Evolutionary conservation across 2,797 vertebrate genomes (phyloP).

Genomic region (Molothrus ater): DNA sequence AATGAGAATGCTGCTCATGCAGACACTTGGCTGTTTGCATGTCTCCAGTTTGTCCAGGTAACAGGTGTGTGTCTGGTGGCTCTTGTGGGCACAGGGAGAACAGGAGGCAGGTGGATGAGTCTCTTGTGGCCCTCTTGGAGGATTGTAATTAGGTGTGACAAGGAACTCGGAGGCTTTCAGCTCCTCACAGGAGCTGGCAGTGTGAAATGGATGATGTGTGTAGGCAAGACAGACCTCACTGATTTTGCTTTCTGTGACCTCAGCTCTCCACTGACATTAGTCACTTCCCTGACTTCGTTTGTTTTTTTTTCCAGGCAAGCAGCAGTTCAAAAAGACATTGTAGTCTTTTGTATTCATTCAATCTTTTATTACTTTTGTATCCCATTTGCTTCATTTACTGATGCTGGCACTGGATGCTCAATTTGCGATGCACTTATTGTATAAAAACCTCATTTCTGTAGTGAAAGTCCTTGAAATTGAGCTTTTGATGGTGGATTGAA

Average conservation of each 20-base stretch:
- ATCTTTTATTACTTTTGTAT: background rate
- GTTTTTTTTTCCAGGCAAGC: background rate
- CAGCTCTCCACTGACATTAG: background rate
- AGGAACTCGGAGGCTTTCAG: background rate
- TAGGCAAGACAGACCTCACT: background rate
- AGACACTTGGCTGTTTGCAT: background rate
- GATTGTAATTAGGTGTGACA: fast-evolving
- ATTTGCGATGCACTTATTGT: background rate
- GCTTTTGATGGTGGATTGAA: conserved; percentile 13
- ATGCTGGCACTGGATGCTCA: background rate
- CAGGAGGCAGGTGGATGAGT: background rate
- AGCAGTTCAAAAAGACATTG: background rate
- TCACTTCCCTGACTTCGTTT: background rate
- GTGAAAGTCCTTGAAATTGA: background rate
- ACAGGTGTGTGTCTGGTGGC: background rate
- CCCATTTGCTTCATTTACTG: background rate
- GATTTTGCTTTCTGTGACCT: background rate
- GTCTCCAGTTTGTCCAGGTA: background rate
- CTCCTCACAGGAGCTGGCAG: background rate
- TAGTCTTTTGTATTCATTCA: background rate
- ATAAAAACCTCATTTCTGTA: background rate
- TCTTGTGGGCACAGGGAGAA: background rate
- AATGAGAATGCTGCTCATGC: background rate
- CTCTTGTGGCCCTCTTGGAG: background rate
- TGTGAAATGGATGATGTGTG: background rate